Evolutionary conservation across 1,140 invertebrate species (phyloP).

Genomic region (Drosophila varians): DNA sequence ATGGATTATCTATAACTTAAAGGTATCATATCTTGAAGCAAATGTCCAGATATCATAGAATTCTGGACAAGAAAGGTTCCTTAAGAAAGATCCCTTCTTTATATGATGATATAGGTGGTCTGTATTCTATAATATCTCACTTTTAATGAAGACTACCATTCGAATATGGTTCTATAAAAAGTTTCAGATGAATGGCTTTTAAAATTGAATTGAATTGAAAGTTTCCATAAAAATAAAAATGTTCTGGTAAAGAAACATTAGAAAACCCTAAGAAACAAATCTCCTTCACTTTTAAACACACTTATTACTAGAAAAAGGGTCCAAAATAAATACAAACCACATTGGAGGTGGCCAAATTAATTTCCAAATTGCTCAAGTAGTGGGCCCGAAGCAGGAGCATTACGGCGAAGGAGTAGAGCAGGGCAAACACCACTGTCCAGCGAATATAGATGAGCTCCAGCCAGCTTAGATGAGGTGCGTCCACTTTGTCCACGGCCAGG

Average conservation of each 20-base stretch:
- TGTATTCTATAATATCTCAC: no score
- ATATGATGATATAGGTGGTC: no score
- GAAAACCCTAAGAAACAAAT: no score
- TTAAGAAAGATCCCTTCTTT: no score
- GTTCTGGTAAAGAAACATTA: no score
- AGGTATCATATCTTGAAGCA: not conserved
- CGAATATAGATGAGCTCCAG: conserved; percentile 54
- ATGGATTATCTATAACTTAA: not conserved
- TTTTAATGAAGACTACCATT: no score
- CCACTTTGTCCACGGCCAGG: conserved; percentile 19
- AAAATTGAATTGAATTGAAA: no score
- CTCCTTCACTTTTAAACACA: no score
- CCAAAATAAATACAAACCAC: conserved; percentile 20
- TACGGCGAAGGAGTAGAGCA: conserved; percentile 44
- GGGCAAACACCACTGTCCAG: conserved; percentile 52
- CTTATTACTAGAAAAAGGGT: not conserved
- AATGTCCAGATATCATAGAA: not conserved
- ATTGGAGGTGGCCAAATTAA: conserved; percentile 46
- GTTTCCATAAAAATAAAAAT: no score
- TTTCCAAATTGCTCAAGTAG: conserved; percentile 47
- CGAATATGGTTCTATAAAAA: no score
- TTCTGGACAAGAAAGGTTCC: no score
- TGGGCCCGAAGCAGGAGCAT: conserved; percentile 50
- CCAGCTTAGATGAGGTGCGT: conserved; percentile 31
- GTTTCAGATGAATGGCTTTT: no score